Base-by-base conservation (phyloP, 1,140 invertebrate genomes). In the Rhizoglyphus robini region DNA sequence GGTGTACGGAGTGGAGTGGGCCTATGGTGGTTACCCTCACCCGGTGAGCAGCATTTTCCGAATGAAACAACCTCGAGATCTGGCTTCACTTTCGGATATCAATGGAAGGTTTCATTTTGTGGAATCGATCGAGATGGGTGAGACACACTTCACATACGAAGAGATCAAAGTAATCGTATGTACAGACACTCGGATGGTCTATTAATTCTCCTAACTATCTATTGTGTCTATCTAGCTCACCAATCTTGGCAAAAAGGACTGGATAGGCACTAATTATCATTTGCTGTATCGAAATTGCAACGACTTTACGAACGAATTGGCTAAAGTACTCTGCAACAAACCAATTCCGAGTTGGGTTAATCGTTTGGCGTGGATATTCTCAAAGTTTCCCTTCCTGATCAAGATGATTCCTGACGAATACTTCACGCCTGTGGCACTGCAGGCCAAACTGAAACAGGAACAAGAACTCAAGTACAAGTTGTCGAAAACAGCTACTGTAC, bases 291-390 rank as follows among this genome's bases (percentile, higher is more conserved):
- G 25, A 59, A 59, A 59, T 38, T 59, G 57, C 25, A 59, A 59
- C 25, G 31, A 4, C 4, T 59, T 59, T 38, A 8, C 57, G 4
- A 29, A 31, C 31, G 25, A 31, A 38, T 59, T 59, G 20, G 23
- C 20, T 20, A 59, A 95, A 88, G 89, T 92, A 73, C 79, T 99
- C 65, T 94, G 92, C 76, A 90, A 90, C 30, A 85, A 87, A 79
- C 90, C 96, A 73, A 93, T 97, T 70, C 95, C 95, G 23, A 84
- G 88, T 67, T 98, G 94, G 94, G 89, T 98, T 27, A 98, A 98
- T 79, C 82, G 96, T 65, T 79, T 99, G 67, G 95, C 96, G 11
- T 95, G 95, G 74, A 89, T 98, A 69, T 94, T 90, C 75, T 92
- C 92, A 49, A 96, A 92, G 78, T 90, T 99, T 72, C 95, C 95